Percentiles rank a stretch among this genome's conserved stretches.
Evolutionary conservation across 2,888 invertebrate species (phyloP).

Genomic region (Iselma pallidipennis): DNA sequence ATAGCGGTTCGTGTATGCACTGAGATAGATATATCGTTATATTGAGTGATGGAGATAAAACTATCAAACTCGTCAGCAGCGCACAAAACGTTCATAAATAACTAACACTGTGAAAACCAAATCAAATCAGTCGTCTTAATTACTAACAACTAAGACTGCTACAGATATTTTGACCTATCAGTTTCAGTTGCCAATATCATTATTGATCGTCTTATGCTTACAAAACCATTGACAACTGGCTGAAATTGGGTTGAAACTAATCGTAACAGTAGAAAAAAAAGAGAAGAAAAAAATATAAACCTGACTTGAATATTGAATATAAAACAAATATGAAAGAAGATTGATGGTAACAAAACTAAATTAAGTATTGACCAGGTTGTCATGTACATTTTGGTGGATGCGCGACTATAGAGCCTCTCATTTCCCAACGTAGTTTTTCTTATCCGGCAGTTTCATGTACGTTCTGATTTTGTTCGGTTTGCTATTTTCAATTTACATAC

Average conservation of each 20-base stretch:
- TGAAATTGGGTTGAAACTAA: too few relatives aligned
- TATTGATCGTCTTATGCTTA: too few relatives aligned
- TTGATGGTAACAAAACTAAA: neutral
- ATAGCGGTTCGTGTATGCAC: constrained; percentile 49
- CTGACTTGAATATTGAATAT: neutral
- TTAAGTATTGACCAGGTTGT: neutral
- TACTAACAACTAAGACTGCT: constrained; percentile 18
- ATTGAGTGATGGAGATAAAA: constrained; percentile 51
- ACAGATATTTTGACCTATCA: constrained; percentile 5
- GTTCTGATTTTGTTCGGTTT: neutral
- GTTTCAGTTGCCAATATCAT: too few relatives aligned
- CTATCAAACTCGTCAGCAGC: constrained; percentile 49
- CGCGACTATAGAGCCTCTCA: neutral
- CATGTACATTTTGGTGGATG: neutral
- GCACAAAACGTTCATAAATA: constrained; percentile 45
- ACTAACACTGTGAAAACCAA: constrained; percentile 18
- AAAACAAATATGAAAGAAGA: neutral
- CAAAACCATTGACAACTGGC: too few relatives aligned
- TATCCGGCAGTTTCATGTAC: neutral
- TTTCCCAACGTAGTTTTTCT: neutral
- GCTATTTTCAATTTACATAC: neutral
- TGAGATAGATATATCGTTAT: constrained; percentile 48
- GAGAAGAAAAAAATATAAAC: too few relatives aligned
- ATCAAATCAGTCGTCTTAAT: constrained; percentile 14
- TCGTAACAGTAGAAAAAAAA: too few relatives aligned